These are phyloP conservation scores for Heteromurus nitidus DNA, from an alignment of 2,888 invertebrate genomes.

Conservation along the genomic window DNA sequence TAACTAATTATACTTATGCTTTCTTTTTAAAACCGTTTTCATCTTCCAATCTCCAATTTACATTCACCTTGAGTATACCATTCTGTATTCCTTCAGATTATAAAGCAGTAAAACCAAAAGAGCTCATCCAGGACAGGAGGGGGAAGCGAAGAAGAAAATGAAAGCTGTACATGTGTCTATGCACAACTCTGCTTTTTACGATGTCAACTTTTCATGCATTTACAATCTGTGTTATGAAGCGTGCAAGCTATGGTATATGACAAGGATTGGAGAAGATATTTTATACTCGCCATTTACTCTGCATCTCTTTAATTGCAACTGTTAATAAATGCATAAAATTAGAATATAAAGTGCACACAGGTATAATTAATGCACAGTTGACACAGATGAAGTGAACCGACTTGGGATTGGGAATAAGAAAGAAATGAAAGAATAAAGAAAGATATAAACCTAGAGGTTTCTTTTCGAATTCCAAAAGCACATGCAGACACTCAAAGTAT, in stretches of 20 bases:
- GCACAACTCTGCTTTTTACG: not conserved
- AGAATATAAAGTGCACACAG: no score
- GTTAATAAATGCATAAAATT: conserved; percentile 39
- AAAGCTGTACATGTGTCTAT: conserved; percentile 36
- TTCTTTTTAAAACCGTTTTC: conserved; percentile 37
- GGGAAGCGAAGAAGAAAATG: conserved; percentile 43
- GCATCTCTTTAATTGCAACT: conserved; percentile 29
- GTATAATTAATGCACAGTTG: no score
- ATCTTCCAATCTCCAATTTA: conserved; percentile 50
- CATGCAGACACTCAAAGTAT: no score
- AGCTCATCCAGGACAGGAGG: conserved; percentile 46
- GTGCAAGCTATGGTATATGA: not conserved
- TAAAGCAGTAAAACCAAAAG: conserved; percentile 20
- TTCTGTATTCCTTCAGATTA: conserved; percentile 21
- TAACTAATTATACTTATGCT: conserved; percentile 40
- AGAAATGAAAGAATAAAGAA: no score
- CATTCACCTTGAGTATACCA: conserved; percentile 49
- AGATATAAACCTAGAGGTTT: no score
- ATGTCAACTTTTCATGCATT: not conserved
- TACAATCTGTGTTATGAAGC: not conserved
- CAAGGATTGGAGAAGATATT: not conserved
- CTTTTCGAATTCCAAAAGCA: no score
- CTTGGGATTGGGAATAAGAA: no score
- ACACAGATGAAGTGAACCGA: no score
- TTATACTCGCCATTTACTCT: conserved; percentile 19